Percentiles rank a stretch among this genome's conserved stretches.
Evolutionary conservation across 2,888 invertebrate species (phyloP).

Genomic region (Maniola hyperantus): DNA sequence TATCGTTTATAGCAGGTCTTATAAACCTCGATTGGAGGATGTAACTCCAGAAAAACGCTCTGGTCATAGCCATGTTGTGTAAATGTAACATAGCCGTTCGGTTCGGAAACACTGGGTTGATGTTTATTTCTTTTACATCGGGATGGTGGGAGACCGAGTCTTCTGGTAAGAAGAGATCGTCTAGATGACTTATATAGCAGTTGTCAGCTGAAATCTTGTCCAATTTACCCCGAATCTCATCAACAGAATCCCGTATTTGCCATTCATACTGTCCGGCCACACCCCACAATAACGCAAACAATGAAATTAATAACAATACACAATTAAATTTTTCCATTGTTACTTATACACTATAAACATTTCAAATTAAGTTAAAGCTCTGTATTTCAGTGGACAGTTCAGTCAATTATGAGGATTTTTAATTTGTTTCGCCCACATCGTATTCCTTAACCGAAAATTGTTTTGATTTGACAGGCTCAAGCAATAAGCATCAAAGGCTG

Average conservation of each 20-base stretch:
- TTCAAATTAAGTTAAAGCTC: constrained; percentile 26
- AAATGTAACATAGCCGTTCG: constrained; percentile 95
- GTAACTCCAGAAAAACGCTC: constrained; percentile 98
- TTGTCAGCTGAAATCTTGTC: constrained; percentile 93
- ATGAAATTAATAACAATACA: constrained; percentile 61
- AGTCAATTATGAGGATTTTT: constrained; percentile 14
- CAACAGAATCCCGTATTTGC: constrained; percentile 95
- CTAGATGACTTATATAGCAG: constrained; percentile 93
- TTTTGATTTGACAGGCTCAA: not conserved
- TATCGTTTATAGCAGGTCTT: constrained; percentile 94
- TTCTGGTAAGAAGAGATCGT: constrained; percentile 91
- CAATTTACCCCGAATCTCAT: constrained; percentile 92
- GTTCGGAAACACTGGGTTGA: constrained; percentile 97
- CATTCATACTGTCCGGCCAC: constrained; percentile 94
- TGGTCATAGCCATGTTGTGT: constrained; percentile 97
- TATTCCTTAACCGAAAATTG: constrained; percentile 26
- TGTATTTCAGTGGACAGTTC: constrained; percentile 7
- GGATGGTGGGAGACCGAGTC: constrained; percentile 95
- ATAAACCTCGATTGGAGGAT: constrained; percentile 95
- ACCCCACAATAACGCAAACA: constrained; percentile 80
- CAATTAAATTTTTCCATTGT: constrained; percentile 67
- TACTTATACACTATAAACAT: constrained; percentile 38
- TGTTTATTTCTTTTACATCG: constrained; percentile 96
- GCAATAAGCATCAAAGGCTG: no score
- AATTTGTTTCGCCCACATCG: constrained; percentile 21